These are phyloP conservation scores for Trididemnum nubilum DNA, from an alignment of 23 tunicate genomes.

Conservation along the genomic window DNA sequence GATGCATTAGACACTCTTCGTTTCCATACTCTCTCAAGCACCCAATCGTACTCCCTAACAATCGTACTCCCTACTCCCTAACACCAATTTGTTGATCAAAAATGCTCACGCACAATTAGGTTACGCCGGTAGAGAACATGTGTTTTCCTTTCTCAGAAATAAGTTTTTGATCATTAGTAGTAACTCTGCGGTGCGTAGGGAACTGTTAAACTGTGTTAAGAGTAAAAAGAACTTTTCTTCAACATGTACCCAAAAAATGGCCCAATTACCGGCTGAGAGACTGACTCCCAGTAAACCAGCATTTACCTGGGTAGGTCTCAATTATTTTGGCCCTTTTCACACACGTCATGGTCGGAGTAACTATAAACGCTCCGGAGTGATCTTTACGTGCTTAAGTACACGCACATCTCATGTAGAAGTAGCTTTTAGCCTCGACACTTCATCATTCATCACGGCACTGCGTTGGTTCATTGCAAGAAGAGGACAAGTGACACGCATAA, in stretches of 20 bases:
- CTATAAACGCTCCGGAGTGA: conserved; percentile 1
- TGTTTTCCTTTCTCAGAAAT: conserved; percentile 20
- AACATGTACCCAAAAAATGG: not conserved
- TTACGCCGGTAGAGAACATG: conserved; percentile 37
- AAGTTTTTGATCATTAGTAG: conserved; percentile 23
- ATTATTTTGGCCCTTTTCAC: conserved; percentile 1
- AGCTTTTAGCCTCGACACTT: conserved; percentile 11
- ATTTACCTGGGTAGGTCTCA: not conserved
- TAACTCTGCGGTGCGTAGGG: not conserved
- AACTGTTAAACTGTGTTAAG: not conserved
- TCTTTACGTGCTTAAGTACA: conserved; percentile 12
- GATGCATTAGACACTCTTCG: too few species aligned
- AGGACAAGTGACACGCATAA: conserved; percentile 27
- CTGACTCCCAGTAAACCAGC: not conserved
- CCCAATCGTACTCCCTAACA: conserved; percentile 11
- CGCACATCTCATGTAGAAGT: conserved; percentile 4
- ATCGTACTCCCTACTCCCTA: conserved; percentile 4
- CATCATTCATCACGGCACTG: conserved; percentile 39
- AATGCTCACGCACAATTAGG: conserved; percentile 24
- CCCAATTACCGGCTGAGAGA: not conserved
- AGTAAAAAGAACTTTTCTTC: not conserved
- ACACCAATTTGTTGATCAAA: conserved; percentile 21
- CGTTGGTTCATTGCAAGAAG: conserved; percentile 26
- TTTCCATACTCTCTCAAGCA: not conserved
- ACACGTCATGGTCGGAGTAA: not conserved